These are phyloP conservation scores for Oxyscelio sp. DNA, from an alignment of 2,888 invertebrate species.

Conservation along the genomic window DNA sequence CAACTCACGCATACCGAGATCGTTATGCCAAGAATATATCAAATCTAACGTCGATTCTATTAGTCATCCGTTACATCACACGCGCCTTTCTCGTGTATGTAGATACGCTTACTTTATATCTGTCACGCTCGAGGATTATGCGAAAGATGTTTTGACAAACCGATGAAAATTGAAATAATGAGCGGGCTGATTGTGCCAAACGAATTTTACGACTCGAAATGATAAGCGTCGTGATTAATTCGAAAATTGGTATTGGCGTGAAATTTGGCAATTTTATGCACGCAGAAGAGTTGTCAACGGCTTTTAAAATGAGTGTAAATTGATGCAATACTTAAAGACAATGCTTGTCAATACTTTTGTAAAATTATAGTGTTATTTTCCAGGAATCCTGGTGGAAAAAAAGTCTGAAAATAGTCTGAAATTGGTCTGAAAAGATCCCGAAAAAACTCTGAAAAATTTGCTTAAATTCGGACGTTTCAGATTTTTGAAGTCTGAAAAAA, in stretches of 20 bases:
- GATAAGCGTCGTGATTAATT: constrained; percentile 13
- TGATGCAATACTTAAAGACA: too few relatives aligned
- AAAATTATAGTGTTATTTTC: too few relatives aligned
- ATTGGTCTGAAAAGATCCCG: too few relatives aligned
- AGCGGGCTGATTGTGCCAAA: constrained; percentile 29
- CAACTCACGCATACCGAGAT: constrained; percentile 56
- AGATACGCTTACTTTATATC: constrained; percentile 59
- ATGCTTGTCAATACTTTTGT: too few relatives aligned
- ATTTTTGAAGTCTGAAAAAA: too few relatives aligned
- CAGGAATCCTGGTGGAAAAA: too few relatives aligned
- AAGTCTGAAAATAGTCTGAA: too few relatives aligned
- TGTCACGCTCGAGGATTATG: constrained; percentile 61
- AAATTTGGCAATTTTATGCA: constrained; percentile 11
- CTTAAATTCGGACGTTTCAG: too few relatives aligned
- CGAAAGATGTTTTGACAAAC: constrained; percentile 67
- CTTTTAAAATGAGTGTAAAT: too few relatives aligned
- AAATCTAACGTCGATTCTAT: constrained; percentile 67
- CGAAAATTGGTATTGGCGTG: constrained; percentile 18
- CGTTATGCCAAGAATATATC: constrained; percentile 66
- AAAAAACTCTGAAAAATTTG: too few relatives aligned
- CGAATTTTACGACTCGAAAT: constrained; percentile 26
- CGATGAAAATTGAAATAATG: constrained; percentile 59
- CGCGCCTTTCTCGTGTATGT: constrained; percentile 35
- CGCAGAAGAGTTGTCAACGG: not conserved
- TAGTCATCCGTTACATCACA: constrained; percentile 67